Conservation (phyloP, 2,888 invertebrate genomes). For the Liopterus haemorrhoidalis region DNA sequence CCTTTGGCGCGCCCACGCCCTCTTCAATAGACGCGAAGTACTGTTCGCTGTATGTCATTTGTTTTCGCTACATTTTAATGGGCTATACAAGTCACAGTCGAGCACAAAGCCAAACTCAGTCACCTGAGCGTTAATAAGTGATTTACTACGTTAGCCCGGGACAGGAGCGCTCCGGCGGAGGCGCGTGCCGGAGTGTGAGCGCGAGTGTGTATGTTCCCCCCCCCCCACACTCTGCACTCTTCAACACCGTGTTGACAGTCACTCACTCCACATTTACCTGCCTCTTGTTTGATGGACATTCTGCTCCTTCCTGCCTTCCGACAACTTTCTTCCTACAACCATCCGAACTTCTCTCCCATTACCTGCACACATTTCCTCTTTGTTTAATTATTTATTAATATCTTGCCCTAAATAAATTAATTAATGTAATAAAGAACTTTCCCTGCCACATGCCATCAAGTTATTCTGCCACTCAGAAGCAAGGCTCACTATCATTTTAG, state of each 20-base stretch:
- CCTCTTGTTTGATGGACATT: too few species aligned
- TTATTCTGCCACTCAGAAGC: too few species aligned
- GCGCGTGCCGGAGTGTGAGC: slow-evolving; percentile 24
- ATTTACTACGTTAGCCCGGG: too few species aligned
- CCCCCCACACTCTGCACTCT: not conserved
- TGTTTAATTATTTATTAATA: too few species aligned
- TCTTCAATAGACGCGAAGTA: slow-evolving; percentile 39
- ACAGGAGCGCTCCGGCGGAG: slow-evolving; percentile 26
- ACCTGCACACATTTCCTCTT: too few species aligned
- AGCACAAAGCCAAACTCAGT: slow-evolving; percentile 35
- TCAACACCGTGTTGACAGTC: slow-evolving; percentile 2
- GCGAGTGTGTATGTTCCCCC: not conserved
- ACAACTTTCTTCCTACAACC: too few species aligned
- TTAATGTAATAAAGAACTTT: too few species aligned
- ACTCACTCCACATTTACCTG: slow-evolving; percentile 1
- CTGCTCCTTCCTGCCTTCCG: too few species aligned
- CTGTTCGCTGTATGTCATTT: slow-evolving; percentile 44
- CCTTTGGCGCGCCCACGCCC: slow-evolving; percentile 27
- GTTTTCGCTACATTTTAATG: slow-evolving; percentile 33
- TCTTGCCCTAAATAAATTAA: too few species aligned
- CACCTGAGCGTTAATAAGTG: slow-evolving; percentile 42
- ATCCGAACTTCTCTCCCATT: too few species aligned
- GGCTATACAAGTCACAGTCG: slow-evolving; percentile 31
- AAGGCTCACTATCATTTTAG: too few species aligned
- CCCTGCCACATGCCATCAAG: too few species aligned